A percentile compares a stretch with the other conserved stretches of the same genome.
These are phyloP conservation scores for Pissodes strobi DNA, from an alignment of 1,140 invertebrate genomes.

Conservation along the genomic window DNA sequence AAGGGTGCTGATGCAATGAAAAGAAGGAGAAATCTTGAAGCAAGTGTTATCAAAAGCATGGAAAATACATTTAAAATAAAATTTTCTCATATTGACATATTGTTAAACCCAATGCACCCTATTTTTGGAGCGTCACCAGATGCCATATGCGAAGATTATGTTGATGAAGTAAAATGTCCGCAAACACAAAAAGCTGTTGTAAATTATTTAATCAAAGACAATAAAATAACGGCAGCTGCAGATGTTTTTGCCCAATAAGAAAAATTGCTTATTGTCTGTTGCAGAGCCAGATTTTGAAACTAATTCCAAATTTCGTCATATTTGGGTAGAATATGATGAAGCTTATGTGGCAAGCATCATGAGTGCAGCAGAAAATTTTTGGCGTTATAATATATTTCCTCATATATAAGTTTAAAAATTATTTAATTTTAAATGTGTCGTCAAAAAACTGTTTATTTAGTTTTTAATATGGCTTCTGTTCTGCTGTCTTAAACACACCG, in stretches of 20 bases:
- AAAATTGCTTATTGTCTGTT: conserved; percentile 36
- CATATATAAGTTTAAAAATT: too few relatives aligned
- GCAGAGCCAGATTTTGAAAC: conserved; percentile 40
- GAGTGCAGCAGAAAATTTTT: conserved; percentile 21
- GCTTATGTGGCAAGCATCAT: conserved; percentile 19
- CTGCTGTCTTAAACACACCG: too few relatives aligned
- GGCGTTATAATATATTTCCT: conserved; percentile 33
- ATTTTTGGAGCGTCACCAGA: too few relatives aligned
- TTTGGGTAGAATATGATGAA: conserved; percentile 35
- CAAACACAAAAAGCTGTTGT: conserved; percentile 53
- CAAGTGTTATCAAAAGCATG: conserved; percentile 40
- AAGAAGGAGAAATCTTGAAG: conserved; percentile 50
- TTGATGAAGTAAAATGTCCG: conserved; percentile 59
- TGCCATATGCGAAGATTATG: too few relatives aligned
- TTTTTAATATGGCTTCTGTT: too few relatives aligned
- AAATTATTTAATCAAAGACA: too few relatives aligned
- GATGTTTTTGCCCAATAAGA: conserved; percentile 54
- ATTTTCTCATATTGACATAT: conserved; percentile 36
- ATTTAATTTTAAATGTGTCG: too few relatives aligned
- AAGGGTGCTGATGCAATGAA: conserved; percentile 47
- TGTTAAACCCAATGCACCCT: conserved; percentile 36
- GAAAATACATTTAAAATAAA: conserved; percentile 14
- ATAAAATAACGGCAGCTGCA: conserved; percentile 54
- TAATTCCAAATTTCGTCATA: conserved; percentile 32
- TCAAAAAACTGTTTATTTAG: too few relatives aligned